Base-by-base conservation (phyloP, 1,140 invertebrate species). In the Sycophaga agraensis region DNA sequence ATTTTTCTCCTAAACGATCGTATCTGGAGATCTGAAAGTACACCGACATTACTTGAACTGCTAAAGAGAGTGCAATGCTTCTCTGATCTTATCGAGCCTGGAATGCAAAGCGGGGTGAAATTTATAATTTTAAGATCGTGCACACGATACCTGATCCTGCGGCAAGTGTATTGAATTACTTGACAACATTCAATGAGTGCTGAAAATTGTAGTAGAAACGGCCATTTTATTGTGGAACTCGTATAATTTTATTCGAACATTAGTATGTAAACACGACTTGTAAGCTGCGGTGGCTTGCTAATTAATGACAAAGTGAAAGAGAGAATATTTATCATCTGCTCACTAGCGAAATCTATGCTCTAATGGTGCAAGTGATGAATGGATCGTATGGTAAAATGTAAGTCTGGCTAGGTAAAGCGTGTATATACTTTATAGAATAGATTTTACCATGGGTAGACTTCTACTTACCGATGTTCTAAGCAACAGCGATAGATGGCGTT, bases 61-160 rank as follows among this genome's bases (percentile, higher is more conserved):
- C 17, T 37, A 11, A 42, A 56, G 68, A 68, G 66, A 68, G 58
- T 51, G 63, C 31, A 40, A 39, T 49, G 37, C 43, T 34, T 24
- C 12, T n/a, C 14, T 43, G 53, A 61, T 61, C 51, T 61, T 61
- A 61, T 61, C 51, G 3, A 21, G 5, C 0, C 16, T 28, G 59
- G 59, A 60, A 60, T 60, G 49, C 40, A 1, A 31, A 50, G 1
- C 31, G 8, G 35, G 12, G 1, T 45, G 12, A 34, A 53, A 19
- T 14, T 45, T 34, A 45, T 43, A 35, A 59, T 50, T 59, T 39
- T 24, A 9, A 35, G 42, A 46, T 57, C 14, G n/a, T n/a, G n/a
- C n/a, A 19, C 16, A 17, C 8, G 37, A 43, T 43, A 55, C 39
- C 31, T 5, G 21, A 17, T 55, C 16, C 16, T 3, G 2, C 5